Evolutionary conservation across 2,888 invertebrate species (phyloP), one percentile per base, ranked within the genome.

Genomic region (Kuschelorhynchus macadamiae): DNA sequence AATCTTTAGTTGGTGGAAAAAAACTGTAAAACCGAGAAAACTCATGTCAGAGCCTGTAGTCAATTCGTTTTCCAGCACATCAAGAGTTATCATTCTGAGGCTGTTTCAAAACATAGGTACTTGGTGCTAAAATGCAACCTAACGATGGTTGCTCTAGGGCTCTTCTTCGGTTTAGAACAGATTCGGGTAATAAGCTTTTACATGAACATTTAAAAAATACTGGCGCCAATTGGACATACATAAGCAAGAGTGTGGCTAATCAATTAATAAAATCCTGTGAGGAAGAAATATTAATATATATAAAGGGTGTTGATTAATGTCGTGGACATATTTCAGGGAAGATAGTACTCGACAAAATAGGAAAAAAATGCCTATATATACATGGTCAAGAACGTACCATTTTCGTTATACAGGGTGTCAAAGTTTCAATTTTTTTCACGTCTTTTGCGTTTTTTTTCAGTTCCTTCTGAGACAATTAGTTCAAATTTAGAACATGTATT

Each of bases 71-170:
- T 42, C 42, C 12, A 25, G 25, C 25, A 25, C 25, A 25, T 25
- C 25, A 25, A 33, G 32, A 21, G 20, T 21, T 9, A 42, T 52
- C 16, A 16, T 62, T 1, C 36, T 11, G 25, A 62, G 52, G 25
- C 8, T 36, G 41, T 17, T 62, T 11, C 12, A 25, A 8, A 12
- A 1, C 9, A 8, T 52, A 18, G 41, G 62, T 30, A n/a, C 12
- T 32, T 21, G 21, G 14, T 41, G 52, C 36, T 30, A 41, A 16
- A 11, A 11, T 36, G 36, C 36, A 36, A 36, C 11, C 36, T 36
- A 41, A 56, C 20, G 42, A 56, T 16, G 56, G 56, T 12, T 18
- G 21, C 17, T 56, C 44, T 56, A 21, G 56, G 33, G 56, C 32
- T 9, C 30, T 56, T 7, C 30, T 56, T n/a, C 11, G 30, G 12